Percentiles rank a stretch among this genome's conserved stretches.
Conservation (phyloP, 2,888 invertebrate species). For the Ophonus ardosiacus region DNA sequence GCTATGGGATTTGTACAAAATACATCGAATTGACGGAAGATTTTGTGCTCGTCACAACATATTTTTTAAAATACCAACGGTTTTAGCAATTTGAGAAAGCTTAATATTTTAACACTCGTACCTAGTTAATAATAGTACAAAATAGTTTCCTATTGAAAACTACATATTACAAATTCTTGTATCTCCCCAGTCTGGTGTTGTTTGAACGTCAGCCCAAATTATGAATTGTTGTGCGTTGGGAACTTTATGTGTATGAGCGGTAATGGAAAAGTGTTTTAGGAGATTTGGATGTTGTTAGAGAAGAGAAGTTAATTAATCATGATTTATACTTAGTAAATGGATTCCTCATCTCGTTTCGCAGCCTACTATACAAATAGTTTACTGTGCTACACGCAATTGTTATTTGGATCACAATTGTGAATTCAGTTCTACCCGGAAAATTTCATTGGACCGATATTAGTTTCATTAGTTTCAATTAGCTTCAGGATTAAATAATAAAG, state of each 20-base stretch:
- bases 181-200: not conserved
- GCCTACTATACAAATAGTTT: not conserved
- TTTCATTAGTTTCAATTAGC: not conserved
- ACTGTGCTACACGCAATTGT: not conserved
- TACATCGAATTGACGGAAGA: too few species aligned
- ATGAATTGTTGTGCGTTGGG: not conserved
- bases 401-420: not conserved
- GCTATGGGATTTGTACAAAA: too few species aligned
- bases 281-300: slow-evolving; percentile 8
- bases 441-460: not conserved
- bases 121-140: too few species aligned
- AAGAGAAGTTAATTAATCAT: slow-evolving; percentile 29
- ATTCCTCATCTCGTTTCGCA: not conserved
- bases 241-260: slow-evolving; percentile 30
- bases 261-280: slow-evolving; percentile 34
- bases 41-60: too few species aligned
- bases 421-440: not conserved
- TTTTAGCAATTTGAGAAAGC: too few species aligned
- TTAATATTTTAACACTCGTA: too few species aligned
- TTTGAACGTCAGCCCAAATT: not conserved
- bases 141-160: too few species aligned
- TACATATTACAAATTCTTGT: too few species aligned
- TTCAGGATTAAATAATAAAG: not conserved
- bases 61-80: too few species aligned
- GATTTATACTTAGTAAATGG: slow-evolving; percentile 27